These are phyloP conservation scores for Drosophila nikananu DNA, from an alignment of 1,140 invertebrate species.

Conservation along the genomic window DNA sequence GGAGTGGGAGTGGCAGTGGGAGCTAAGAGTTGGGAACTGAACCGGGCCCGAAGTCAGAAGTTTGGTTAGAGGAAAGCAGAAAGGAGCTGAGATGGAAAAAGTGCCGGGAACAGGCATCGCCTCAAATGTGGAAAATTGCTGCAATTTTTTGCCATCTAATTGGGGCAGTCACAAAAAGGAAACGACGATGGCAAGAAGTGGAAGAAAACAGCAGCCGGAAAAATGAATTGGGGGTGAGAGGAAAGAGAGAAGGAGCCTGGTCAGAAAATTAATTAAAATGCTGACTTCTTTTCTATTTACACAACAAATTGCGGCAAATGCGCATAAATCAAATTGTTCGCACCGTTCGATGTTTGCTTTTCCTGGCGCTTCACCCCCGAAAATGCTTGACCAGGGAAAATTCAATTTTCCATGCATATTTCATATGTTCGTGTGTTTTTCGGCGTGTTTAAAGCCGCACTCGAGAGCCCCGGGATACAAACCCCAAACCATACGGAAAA, in stretches of 20 bases:
- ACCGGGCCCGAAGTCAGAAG: constrained; percentile 11
- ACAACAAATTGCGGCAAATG: constrained; percentile 82
- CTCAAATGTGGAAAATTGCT: constrained; percentile 64
- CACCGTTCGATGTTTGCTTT: constrained; percentile 62
- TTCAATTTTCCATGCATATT: constrained; percentile 77
- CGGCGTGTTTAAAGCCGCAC: constrained; percentile 64
- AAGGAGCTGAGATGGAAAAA: constrained; percentile 34
- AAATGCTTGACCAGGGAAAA: constrained; percentile 41
- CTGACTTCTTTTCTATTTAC: constrained; percentile 74
- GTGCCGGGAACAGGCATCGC: constrained; percentile 57
- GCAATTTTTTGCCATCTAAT: constrained; percentile 73
- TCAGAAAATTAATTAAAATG: constrained; percentile 78
- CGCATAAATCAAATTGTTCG: constrained; percentile 82
- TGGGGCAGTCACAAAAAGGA: constrained; percentile 54
- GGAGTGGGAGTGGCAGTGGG: not conserved
- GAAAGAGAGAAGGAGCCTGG: not conserved
- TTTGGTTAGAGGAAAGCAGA: constrained; percentile 5
- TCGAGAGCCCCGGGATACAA: constrained; percentile 41
- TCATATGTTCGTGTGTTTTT: constrained; percentile 65
- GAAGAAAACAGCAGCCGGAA: constrained; percentile 20
- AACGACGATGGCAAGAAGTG: constrained; percentile 14
- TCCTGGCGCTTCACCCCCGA: not conserved
- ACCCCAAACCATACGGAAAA: constrained; percentile 12
- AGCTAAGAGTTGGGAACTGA: constrained; percentile 5
- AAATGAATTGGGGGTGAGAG: not conserved